Conservation (phyloP, 2,888 invertebrate species). For the Agriopis marginaria region DNA sequence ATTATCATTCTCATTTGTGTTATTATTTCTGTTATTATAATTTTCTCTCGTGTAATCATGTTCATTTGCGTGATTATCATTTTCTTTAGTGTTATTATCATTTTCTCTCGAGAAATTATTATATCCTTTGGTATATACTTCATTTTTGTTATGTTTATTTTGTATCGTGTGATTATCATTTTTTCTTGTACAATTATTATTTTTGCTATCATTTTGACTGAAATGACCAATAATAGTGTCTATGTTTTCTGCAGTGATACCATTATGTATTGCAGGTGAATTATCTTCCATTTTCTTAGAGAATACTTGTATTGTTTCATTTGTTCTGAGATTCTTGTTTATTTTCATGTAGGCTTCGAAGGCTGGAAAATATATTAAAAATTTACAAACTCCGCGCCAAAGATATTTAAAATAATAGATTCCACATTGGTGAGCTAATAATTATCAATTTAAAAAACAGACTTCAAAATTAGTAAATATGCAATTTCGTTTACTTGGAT, state of each 20-base stretch:
- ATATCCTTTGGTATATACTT: background rate
- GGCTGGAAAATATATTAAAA: slow-evolving; percentile 59
- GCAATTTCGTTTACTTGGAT: too few species aligned
- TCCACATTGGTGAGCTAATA: too few species aligned
- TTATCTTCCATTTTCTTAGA: slow-evolving; percentile 43
- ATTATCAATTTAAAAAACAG: too few species aligned
- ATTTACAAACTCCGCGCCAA: too few species aligned
- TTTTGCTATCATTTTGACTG: slow-evolving; percentile 1
- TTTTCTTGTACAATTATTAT: background rate
- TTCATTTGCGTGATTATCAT: background rate
- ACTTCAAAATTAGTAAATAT: too few species aligned
- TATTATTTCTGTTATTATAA: background rate
- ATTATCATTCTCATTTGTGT: background rate
- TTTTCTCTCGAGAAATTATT: slow-evolving; percentile 7
- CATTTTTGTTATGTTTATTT: background rate
- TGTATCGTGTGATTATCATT: slow-evolving; percentile 13
- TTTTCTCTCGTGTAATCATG: slow-evolving; percentile 7
- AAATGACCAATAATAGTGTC: slow-evolving; percentile 34
- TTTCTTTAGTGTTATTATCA: background rate
- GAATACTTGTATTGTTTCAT: slow-evolving; percentile 28
- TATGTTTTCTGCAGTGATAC: slow-evolving; percentile 43
- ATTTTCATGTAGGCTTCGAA: slow-evolving; percentile 69
- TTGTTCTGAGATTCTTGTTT: slow-evolving; percentile 40
- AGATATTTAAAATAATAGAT: too few species aligned
- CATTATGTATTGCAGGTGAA: slow-evolving; percentile 51